These are phyloP conservation scores for Halictus rubicundus DNA, from an alignment of 1,140 invertebrate genomes.

Conservation along the genomic window DNA sequence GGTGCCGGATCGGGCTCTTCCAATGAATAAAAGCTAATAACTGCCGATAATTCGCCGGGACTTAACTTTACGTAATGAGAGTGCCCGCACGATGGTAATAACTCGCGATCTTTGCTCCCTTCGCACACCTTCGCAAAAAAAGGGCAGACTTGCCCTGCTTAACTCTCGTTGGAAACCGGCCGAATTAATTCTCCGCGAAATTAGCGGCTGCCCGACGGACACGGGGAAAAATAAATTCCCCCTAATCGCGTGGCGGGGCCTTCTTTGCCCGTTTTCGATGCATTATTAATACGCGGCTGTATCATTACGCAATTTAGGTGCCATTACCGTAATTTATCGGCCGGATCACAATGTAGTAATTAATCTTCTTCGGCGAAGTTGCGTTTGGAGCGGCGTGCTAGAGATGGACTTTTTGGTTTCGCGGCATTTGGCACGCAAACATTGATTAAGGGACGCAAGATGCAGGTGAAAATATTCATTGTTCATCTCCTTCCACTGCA, in stretches of 20 bases:
- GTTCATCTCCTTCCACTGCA: no score
- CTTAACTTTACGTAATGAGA: conserved; percentile 55
- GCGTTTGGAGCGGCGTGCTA: neutral
- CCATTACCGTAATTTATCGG: conserved; percentile 34
- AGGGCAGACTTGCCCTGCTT: conserved; percentile 2
- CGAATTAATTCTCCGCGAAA: conserved; percentile 10
- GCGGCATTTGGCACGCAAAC: no score
- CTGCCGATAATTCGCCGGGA: conserved; percentile 60
- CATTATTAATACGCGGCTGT: conserved; percentile 41
- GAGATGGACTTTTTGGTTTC: neutral
- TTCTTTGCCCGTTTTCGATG: conserved; percentile 13
- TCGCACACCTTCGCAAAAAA: conserved; percentile 7
- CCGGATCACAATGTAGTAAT: conserved; percentile 18
- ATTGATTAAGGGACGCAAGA: no score
- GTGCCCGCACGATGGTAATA: conserved; percentile 36
- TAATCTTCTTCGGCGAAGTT: conserved; percentile 6
- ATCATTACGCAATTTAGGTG: conserved; percentile 48
- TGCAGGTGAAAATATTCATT: no score
- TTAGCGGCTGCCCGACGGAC: conserved; percentile 33
- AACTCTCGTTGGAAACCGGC: neutral
- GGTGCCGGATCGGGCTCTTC: conserved; percentile 50
- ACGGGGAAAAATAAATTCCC: conserved; percentile 58
- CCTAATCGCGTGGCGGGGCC: conserved; percentile 26
- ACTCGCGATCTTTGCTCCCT: conserved; percentile 33
- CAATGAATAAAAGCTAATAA: conserved; percentile 53